Evolutionary conservation across 2,888 invertebrate species (phyloP).

Genomic region (Agonopterix heracliana): DNA sequence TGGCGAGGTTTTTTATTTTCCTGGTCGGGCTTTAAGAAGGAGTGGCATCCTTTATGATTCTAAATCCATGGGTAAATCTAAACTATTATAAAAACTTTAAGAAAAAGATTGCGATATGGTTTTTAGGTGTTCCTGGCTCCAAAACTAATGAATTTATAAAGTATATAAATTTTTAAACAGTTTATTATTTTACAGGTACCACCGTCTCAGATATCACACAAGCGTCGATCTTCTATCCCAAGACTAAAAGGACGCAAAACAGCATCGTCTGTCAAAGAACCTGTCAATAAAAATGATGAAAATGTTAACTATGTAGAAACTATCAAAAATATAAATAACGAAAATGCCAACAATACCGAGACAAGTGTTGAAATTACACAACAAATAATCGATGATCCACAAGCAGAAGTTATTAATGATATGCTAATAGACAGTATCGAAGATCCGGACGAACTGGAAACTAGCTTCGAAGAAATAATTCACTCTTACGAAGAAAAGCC

Average conservation of each 20-base stretch:
- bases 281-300: background rate
- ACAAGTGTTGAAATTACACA: constrained; percentile 15
- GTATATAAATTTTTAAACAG: too few species aligned
- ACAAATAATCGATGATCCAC: constrained; percentile 36
- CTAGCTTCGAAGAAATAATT: constrained; percentile 58
- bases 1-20: too few species aligned
- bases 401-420: constrained; percentile 17
- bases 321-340: constrained; percentile 1
- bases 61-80: too few species aligned
- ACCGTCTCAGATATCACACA: background rate
- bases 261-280: background rate
- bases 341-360: constrained; percentile 7
- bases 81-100: too few species aligned
- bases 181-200: too few species aligned
- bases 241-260: constrained; percentile 20
- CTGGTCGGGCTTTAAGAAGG: too few species aligned
- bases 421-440: constrained; percentile 35
- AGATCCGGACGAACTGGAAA: constrained; percentile 48
- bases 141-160: too few species aligned
- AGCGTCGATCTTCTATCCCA: constrained; percentile 33
- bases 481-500: constrained; percentile 53
- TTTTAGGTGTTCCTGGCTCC: too few species aligned
- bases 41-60: too few species aligned
- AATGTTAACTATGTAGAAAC: background rate
- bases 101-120: too few species aligned